These are phyloP conservation scores for Avahi laniger DNA, from an alignment of 2,797 vertebrate species.

Conservation along the genomic window DNA sequence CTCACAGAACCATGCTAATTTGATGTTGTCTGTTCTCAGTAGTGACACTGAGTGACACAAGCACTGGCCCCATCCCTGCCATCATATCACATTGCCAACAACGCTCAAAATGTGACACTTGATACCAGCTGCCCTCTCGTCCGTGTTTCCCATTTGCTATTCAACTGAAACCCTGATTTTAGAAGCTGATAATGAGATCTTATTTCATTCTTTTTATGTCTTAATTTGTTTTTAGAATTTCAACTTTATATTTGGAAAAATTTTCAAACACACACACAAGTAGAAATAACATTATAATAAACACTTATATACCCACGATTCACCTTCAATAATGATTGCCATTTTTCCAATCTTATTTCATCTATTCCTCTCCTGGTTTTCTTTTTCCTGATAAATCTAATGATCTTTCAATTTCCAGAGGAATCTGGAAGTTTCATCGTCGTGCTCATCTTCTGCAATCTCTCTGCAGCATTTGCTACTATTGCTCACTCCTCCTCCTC, in stretches of 20 bases:
- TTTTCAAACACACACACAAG: background rate
- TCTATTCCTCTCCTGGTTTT: background rate
- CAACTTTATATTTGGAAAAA: background rate
- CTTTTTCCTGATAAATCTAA: background rate
- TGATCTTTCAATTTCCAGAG: constrained; percentile 11
- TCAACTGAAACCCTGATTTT: background rate
- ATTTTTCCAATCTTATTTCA: background rate
- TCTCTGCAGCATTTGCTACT: background rate
- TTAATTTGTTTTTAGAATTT: constrained; percentile 23
- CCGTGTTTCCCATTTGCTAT: background rate
- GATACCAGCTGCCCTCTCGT: background rate
- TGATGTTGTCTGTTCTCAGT: constrained; percentile 16
- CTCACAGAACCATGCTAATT: background rate
- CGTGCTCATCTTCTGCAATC: background rate
- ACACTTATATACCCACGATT: background rate
- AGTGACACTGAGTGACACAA: background rate
- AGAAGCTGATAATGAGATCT: background rate
- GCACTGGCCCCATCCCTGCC: background rate
- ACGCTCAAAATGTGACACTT: background rate
- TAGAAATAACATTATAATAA: background rate
- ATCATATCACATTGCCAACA: background rate
- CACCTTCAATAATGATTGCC: background rate
- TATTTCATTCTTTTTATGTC: background rate
- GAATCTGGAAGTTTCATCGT: background rate
- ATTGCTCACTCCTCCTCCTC: background rate